Conservation (phyloP, 2,113 vertebrate genomes). For the Halcyon malimbica region DNA sequence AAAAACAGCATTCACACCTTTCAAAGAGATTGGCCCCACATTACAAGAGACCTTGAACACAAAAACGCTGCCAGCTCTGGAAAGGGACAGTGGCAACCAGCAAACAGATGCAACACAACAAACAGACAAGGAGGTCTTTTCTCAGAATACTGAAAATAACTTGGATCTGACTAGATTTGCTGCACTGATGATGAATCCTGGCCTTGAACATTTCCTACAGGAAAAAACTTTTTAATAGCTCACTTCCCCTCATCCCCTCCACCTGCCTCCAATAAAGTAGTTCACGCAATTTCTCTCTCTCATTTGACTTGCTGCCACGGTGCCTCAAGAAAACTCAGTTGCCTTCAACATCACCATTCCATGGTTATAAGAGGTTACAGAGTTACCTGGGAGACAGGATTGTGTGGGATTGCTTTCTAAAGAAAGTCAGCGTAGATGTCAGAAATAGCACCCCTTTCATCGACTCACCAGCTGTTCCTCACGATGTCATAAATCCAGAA, state of each 20-base stretch:
- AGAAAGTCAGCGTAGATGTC: not conserved
- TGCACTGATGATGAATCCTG: not conserved
- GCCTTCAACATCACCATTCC: not conserved
- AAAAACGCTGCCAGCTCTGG: not conserved
- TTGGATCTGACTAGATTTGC: not conserved
- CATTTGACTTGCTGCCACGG: not conserved
- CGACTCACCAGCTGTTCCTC: slow-evolving; percentile 93
- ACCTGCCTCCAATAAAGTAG: not conserved
- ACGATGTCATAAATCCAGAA: slow-evolving; percentile 99
- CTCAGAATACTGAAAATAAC: not conserved
- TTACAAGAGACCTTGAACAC: not conserved
- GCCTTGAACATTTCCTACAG: not conserved
- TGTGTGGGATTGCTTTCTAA: not conserved
- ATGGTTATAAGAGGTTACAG: not conserved
- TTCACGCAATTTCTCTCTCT: not conserved
- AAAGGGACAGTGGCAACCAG: not conserved
- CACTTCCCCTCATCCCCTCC: not conserved
- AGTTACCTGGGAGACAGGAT: not conserved
- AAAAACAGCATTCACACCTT: not conserved
- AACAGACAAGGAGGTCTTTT: rapidly evolving
- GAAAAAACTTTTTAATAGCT: not conserved
- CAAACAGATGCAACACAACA: not conserved
- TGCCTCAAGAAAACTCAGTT: not conserved
- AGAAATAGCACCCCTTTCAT: not conserved
- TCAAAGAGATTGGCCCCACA: not conserved